Evolutionary conservation across 2,888 invertebrate genomes (phyloP), one percentile per base, ranked within the genome.

Genomic region (Dromius quadrimaculatus): DNA sequence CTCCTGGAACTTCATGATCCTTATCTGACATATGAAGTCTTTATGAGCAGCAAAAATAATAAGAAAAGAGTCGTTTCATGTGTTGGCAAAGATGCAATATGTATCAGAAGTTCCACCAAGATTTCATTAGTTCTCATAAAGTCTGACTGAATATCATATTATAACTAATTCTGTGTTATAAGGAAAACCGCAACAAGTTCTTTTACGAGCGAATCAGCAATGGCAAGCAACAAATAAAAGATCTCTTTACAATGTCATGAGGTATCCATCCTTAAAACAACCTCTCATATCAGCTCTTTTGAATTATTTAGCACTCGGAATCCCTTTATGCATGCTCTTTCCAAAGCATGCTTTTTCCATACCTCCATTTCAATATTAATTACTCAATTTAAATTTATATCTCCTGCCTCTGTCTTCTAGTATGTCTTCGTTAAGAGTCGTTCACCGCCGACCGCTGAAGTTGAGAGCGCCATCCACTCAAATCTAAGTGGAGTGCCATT

Each of bases 371-470:
- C 65, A 50, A 65, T 65, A 65, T 65, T 65, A 65, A 65, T 65
- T 65, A 65, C 50, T 34, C 50, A 65, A 65, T 65, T 65, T 65
- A 65, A 65, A 65, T 65, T 65, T 65, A 65, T 65, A 65, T 65
- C 54, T 65, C 50, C 65, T 36, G 50, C 65, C 20, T 17, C 15
- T 41, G 41, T 9, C 13, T 41, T 9, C 13, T 41, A 23, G 63
- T 65, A 36, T 36, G 22, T 47, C 34, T 47, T 65, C 65, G 32
- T 65, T 36, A 41, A 63, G 63, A 23, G 63, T 63, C 28, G 59
- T 54, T 54, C 50, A 54, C 50, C 50, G 17, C 28, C 50, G 50
- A 41, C 41, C 41, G 15, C 41, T 15, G 41, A 54, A 28, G 50
- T 54, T 11, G 28, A 54, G 28, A 28, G n/a, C n/a, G n/a, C n/a